Base-by-base conservation (phyloP, 2,888 invertebrate genomes). In the Lumbricus terrestris region DNA sequence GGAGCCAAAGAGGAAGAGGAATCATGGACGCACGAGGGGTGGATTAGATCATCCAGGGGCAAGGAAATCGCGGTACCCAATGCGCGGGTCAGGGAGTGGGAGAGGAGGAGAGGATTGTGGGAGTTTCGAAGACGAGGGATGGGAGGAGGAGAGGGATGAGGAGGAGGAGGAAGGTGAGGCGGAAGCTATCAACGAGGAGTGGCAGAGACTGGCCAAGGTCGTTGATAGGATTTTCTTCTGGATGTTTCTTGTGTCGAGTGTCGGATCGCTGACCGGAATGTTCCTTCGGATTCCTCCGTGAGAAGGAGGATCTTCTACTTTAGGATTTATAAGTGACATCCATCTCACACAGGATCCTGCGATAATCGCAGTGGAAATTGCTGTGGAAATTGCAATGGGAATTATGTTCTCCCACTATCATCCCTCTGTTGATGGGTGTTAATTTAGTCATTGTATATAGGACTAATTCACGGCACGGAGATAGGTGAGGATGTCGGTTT, bases 161-260 rank as follows among this genome's bases (percentile, higher is more conserved):
- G 83, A 83, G 5, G 33, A 83, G 11, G 85, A 85, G 37, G 85
- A 85, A 20, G 33, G 18, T 13, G 35, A 85, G 18, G 0, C 2
- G 6, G 85, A 85, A 16, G 35, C 85, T 34, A 85, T 34, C 20
- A 85, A 35, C 6, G 40, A 90, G 20, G 92, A 92, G 83, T 93
- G 93, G 93, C 89, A 90, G 88, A 47, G 89, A 29, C 89, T 93
- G 47, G 93, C 93, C 29, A 91, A 91, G 89, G 88, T 88, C n/a
- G 92, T 93, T 15, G 93, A 93, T 90, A 90, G 92, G 8, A 47
- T 93, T 34, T 93, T 92, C 90, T 93, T 93, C 90, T 93, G 93
- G 93, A 47, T 93, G 88, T 93, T 93, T 40, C 85, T 93, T 20
- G 47, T 91, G 6, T 88, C 91, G 69, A 93, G 92, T 88, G 88